Evolutionary conservation across 2,888 invertebrate species (phyloP), one percentile per base, ranked within the genome.

Genomic region (Apamea sordens): DNA sequence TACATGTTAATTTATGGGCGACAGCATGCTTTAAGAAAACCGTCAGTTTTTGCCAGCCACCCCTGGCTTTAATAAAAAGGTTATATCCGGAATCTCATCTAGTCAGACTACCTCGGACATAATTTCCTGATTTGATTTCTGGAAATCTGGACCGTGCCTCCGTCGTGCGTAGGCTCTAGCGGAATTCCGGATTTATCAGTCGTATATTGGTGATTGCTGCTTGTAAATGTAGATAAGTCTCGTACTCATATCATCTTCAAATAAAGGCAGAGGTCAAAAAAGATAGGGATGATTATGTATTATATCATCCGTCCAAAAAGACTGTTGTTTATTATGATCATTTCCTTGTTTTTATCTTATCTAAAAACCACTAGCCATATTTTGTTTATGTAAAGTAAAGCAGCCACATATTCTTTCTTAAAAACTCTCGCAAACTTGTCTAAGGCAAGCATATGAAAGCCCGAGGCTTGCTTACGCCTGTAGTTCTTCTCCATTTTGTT

Each of bases 401-500:
- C 65, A 59, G 59, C 32, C 36, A 75, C 67, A 50, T 71, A 50
- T 71, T 47, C n/a, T 78, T 80, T 80, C 74, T 41, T 61, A 24
- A 73, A 78, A 84, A 74, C 21, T 77, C 59, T 72, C 65, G 80
- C 68, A 68, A 83, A 76, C 76, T 79, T 77, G 59, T 82, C 64
- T 76, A 68, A 80, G 74, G 86, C 61, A 70, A 73, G 70, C 79
- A 77, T 79, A 77, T 89, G 82, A 88, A 88, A 79, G 89, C 86
- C 87, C 70, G 72, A 76, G 85, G 88, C 89, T 73, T 77, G 79
- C 79, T 77, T 79, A 65, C 79, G 82, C 67, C 32, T 73, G 79
- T 73, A 64, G 68, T 80, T 82, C 81, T 70, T 87, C 82, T 88
- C 76, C 83, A 84, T 83, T 88, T 85, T 79, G 83, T 85, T 83